phyloP scores from a whole-genome alignment of 2,797 vertebrate species.

The Oreonectes daqikongensis region DNA sequence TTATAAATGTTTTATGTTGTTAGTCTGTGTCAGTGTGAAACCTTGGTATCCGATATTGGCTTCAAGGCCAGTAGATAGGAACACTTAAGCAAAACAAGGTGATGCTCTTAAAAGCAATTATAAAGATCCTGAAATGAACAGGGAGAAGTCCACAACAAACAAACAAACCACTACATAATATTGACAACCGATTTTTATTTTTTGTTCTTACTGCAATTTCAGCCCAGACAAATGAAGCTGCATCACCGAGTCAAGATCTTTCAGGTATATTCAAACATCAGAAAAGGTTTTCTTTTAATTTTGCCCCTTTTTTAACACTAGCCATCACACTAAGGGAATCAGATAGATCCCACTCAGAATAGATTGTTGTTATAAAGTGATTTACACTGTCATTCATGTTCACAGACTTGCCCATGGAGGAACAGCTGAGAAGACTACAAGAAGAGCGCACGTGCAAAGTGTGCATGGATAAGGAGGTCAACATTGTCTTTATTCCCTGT shows the following conservation, averaged over 20 bases:
- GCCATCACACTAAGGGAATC: slow-evolving; percentile 54
- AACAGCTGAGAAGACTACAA: slow-evolving; percentile 91
- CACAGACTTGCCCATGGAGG: slow-evolving; percentile 93
- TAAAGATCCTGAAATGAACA: slow-evolving; percentile 34
- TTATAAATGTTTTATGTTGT: slow-evolving; percentile 53
- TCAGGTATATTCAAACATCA: slow-evolving; percentile 73
- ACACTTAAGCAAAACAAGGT: slow-evolving; percentile 48
- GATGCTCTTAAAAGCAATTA: slow-evolving; percentile 47
- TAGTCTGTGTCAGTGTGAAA: slow-evolving; percentile 51
- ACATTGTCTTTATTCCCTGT: slow-evolving; percentile 97
- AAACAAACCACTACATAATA: slow-evolving; percentile 54
- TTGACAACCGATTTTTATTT: slow-evolving; percentile 63
- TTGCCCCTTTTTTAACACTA: slow-evolving; percentile 47
- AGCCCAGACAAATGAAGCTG: slow-evolving; percentile 82
- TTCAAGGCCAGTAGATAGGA: slow-evolving; percentile 29
- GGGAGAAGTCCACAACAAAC: slow-evolving; percentile 52
- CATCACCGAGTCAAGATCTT: slow-evolving; percentile 83
- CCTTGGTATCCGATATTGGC: neutral
- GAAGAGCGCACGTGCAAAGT: slow-evolving; percentile 98
- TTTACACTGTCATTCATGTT: neutral
- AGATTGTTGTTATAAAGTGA: neutral
- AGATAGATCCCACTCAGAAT: slow-evolving; percentile 55
- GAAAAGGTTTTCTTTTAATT: slow-evolving; percentile 55
- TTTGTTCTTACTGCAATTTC: slow-evolving; percentile 65
- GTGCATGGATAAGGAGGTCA: slow-evolving; percentile 98